A percentile compares a stretch with the other conserved stretches of the same genome.
phyloP scores from a whole-genome alignment of 2,113 vertebrate species.

The Indri indri region DNA sequence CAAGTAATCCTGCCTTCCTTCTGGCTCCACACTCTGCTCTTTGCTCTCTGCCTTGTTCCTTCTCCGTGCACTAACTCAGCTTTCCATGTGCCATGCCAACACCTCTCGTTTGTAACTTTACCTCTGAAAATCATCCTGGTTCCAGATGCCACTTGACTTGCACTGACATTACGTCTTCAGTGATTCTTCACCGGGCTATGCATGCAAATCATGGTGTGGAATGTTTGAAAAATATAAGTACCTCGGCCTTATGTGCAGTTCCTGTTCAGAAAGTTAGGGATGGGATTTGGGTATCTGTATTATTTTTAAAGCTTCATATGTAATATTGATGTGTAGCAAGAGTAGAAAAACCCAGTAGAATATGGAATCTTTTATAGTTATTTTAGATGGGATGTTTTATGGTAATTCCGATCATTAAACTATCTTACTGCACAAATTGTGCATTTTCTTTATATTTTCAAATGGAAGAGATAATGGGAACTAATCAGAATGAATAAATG shows the following conservation, averaged over 20 bases:
- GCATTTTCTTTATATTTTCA: slow-evolving; percentile 37
- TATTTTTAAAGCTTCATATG: not conserved
- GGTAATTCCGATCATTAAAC: not conserved
- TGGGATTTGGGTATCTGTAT: not conserved
- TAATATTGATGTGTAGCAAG: not conserved
- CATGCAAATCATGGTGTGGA: not conserved
- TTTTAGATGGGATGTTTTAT: slow-evolving; percentile 36
- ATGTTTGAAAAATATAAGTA: not conserved
- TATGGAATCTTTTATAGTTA: not conserved
- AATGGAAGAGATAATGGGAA: not conserved
- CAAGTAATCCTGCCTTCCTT: no score
- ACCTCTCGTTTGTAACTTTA: not conserved
- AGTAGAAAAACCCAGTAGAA: not conserved
- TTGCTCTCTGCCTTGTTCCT: not conserved
- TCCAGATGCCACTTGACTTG: not conserved
- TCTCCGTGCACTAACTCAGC: not conserved
- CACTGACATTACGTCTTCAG: rapidly evolving
- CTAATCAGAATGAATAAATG: not conserved
- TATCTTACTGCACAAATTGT: not conserved
- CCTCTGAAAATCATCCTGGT: not conserved
- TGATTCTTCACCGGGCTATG: not conserved
- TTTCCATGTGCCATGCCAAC: not conserved
- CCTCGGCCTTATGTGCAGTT: not conserved
- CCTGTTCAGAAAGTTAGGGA: not conserved
- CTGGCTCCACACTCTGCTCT: no score